These are phyloP conservation scores for Eumeta japonica DNA, from an alignment of 1,140 invertebrate species.

Conservation along the genomic window DNA sequence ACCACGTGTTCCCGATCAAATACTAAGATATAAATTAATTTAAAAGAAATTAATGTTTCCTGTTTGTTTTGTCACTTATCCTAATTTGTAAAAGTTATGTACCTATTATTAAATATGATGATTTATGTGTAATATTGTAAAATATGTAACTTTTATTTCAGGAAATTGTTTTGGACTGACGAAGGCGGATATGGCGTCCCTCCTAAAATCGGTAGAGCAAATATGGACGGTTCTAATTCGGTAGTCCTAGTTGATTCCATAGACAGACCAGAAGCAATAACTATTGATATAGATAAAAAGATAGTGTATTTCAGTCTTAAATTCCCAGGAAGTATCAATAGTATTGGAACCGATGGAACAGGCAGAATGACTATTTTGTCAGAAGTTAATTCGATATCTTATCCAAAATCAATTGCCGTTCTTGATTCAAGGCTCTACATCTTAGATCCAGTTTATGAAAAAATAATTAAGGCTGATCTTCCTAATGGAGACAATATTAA, in stretches of 20 bases:
- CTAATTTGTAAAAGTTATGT: not conserved
- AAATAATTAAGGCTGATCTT: slow-evolving; percentile 84
- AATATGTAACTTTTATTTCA: slow-evolving; percentile 31
- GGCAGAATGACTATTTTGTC: slow-evolving; percentile 70
- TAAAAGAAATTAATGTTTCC: too few relatives aligned
- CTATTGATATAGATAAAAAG: slow-evolving; percentile 82
- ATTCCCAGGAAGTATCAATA: slow-evolving; percentile 70
- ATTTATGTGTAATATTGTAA: not conserved
- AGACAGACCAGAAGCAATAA: slow-evolving; percentile 76
- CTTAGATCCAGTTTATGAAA: slow-evolving; percentile 86
- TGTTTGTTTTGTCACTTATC: too few relatives aligned
- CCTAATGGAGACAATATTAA: slow-evolving; percentile 77
- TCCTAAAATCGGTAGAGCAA: slow-evolving; percentile 86
- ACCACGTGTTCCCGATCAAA: too few relatives aligned
- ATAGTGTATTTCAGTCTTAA: slow-evolving; percentile 84
- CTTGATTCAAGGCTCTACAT: slow-evolving; percentile 84
- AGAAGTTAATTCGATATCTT: slow-evolving; percentile 67
- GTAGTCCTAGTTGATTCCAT: slow-evolving; percentile 67
- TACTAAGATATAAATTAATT: too few relatives aligned
- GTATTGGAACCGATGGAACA: slow-evolving; percentile 74
- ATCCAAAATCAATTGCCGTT: slow-evolving; percentile 81
- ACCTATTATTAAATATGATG: not conserved
- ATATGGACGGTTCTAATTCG: slow-evolving; percentile 89
- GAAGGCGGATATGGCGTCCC: slow-evolving; percentile 89
- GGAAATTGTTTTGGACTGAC: slow-evolving; percentile 93